Conservation (phyloP, 2,113 vertebrate genomes). For the Macquaria australasica region DNA sequence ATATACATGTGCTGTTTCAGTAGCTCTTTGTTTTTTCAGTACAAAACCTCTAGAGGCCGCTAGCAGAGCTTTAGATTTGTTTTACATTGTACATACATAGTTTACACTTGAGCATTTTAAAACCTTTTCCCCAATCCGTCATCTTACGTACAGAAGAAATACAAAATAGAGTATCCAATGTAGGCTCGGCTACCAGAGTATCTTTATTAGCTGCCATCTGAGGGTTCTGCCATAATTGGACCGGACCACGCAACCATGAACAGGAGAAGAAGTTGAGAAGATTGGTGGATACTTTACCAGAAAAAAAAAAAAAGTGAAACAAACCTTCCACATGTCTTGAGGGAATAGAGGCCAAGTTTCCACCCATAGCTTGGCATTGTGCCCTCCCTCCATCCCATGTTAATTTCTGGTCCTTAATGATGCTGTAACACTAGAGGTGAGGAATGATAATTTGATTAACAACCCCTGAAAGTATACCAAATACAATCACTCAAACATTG, state of each 20-base stretch:
- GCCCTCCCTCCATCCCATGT: background rate
- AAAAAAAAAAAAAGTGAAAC: background rate
- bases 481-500: background rate
- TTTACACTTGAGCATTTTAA: background rate
- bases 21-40: background rate
- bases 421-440: constrained; percentile 1
- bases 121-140: background rate
- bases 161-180: background rate
- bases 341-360: constrained; percentile 1
- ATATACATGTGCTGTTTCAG: background rate
- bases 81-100: background rate
- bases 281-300: background rate
- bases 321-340: constrained; percentile 11
- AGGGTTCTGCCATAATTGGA: background rate
- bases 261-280: background rate
- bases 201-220: background rate
- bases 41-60: background rate
- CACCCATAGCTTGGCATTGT: background rate
- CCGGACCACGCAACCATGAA: background rate
- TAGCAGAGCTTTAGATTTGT: background rate
- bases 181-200: background rate
- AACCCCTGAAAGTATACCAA: background rate
- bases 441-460: background rate
- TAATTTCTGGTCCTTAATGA: background rate
- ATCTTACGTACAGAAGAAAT: background rate